Evolutionary conservation across 2,888 invertebrate species (phyloP).

Genomic region (Caenorhabditis sp.): DNA sequence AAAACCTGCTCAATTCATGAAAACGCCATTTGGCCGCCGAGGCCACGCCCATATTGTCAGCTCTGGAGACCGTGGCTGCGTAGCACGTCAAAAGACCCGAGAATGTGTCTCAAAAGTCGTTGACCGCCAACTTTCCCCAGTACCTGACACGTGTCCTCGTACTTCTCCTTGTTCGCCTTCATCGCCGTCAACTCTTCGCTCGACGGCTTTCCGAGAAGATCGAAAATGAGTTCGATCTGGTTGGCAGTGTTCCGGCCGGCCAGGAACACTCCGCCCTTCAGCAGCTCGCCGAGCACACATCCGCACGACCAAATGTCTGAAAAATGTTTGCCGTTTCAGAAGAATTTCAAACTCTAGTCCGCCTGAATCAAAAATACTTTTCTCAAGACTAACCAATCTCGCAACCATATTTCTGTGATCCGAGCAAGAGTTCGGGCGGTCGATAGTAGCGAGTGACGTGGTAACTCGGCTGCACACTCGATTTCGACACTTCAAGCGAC

Average conservation of each 20-base stretch:
- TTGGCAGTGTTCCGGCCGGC: slow-evolving; percentile 58
- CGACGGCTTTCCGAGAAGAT: slow-evolving; percentile 52
- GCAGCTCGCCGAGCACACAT: slow-evolving; percentile 68
- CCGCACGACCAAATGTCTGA: slow-evolving; percentile 69
- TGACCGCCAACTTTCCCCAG: too few species aligned
- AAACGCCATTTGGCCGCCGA: too few species aligned
- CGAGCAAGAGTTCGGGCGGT: slow-evolving; percentile 79
- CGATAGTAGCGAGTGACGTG: slow-evolving; percentile 83
- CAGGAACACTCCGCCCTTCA: slow-evolving; percentile 60
- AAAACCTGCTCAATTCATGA: too few species aligned
- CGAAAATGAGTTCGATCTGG: slow-evolving; percentile 61
- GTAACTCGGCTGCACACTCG: slow-evolving; percentile 62
- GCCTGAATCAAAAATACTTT: neutral
- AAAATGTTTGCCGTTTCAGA: neutral
- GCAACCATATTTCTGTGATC: slow-evolving; percentile 90
- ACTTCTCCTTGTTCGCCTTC: slow-evolving; percentile 15
- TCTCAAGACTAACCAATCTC: slow-evolving; percentile 88
- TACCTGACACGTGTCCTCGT: neutral
- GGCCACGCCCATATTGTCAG: too few species aligned
- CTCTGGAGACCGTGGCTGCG: too few species aligned
- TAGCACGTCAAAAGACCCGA: too few species aligned
- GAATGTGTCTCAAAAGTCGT: too few species aligned
- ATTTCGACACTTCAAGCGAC: slow-evolving; percentile 39
- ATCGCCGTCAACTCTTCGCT: slow-evolving; percentile 29
- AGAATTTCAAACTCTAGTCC: neutral